Conservation (phyloP, 2,888 invertebrate species). For the Ramazzottius varieornatus region DNA sequence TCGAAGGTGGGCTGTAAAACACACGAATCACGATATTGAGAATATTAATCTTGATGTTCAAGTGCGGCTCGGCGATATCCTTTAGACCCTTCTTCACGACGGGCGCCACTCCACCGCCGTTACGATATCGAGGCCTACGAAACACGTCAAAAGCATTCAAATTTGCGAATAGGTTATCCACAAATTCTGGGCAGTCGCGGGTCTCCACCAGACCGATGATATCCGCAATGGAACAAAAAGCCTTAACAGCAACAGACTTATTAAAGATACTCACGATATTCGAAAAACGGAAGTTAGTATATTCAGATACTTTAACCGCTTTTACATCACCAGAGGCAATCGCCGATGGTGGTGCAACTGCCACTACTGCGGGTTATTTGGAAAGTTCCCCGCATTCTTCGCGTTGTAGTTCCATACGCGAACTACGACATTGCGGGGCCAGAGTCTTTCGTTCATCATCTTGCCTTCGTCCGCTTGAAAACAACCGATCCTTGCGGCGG, state of each 20-base stretch:
- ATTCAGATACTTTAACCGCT: too few relatives aligned
- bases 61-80: not conserved
- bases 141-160: not conserved
- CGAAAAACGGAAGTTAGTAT: too few relatives aligned
- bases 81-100: not conserved
- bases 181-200: not conserved
- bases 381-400: too few relatives aligned
- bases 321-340: too few relatives aligned
- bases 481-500: too few relatives aligned
- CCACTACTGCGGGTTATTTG: too few relatives aligned
- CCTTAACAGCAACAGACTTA: not conserved
- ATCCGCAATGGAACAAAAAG: not conserved
- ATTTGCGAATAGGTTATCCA: not conserved
- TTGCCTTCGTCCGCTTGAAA: too few relatives aligned
- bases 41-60: not conserved
- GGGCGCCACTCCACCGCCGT: not conserved
- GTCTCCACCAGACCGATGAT: not conserved
- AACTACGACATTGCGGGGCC: too few relatives aligned
- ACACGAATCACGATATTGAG: not conserved
- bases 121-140: not conserved
- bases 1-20: not conserved
- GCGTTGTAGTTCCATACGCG: too few relatives aligned
- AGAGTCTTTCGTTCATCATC: too few relatives aligned
- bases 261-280: not conserved
- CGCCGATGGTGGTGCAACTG: too few relatives aligned